Evolutionary conservation across 2,113 vertebrate genomes (phyloP).

Genomic region (Aphelocoma coerulescens): DNA sequence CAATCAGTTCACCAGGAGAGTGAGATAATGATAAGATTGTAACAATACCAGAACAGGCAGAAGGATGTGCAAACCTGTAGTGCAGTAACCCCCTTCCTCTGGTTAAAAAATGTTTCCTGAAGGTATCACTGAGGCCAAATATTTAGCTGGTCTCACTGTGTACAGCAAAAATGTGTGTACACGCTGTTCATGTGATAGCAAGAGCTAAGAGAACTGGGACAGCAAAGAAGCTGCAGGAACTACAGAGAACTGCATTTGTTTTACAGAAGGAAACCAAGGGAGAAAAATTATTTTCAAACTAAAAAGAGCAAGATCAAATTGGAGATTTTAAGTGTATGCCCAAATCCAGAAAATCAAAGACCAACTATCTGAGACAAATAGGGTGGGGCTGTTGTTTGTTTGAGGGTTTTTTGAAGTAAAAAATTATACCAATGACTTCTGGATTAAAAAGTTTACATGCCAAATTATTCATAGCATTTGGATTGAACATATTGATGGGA

Average conservation of each 20-base stretch:
- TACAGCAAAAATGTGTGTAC: neutral
- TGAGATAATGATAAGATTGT: neutral
- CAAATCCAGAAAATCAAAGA: neutral
- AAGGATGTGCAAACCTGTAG: neutral
- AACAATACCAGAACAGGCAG: neutral
- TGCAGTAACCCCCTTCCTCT: neutral
- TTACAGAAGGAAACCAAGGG: neutral
- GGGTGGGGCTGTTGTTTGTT: neutral
- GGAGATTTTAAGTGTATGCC: neutral
- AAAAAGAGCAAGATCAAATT: neutral
- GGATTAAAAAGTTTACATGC: neutral
- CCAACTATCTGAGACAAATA: neutral
- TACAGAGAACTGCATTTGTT: neutral
- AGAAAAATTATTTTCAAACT: neutral
- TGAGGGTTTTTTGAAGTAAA: fast-evolving
- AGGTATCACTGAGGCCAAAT: neutral
- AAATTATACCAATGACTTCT: neutral
- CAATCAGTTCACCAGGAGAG: neutral
- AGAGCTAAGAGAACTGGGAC: neutral
- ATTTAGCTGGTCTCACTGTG: neutral
- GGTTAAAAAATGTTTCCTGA: neutral
- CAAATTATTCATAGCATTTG: neutral
- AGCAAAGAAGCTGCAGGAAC: neutral
- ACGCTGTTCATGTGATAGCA: neutral
- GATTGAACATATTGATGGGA: neutral